Conservation (phyloP, 2,888 invertebrate species). For the Aphrophora alni region DNA sequence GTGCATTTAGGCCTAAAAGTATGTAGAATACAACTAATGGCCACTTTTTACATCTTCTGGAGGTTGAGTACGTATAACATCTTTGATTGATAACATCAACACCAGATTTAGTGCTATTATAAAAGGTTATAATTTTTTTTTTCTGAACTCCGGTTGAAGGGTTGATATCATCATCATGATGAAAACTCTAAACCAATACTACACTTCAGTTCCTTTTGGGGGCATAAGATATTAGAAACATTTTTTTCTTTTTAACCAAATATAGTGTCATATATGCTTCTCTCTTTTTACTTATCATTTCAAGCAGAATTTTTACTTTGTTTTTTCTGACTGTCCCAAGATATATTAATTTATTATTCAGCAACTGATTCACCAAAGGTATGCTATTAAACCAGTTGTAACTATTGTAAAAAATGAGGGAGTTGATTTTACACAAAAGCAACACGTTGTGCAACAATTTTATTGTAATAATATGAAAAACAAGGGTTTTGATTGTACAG, state of each 20-base stretch:
- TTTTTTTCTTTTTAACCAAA: constrained; percentile 19
- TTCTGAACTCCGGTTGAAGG: constrained; percentile 9
- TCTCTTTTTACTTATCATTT: constrained; percentile 20
- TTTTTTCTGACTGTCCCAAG: constrained; percentile 12
- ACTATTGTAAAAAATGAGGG: too few species aligned
- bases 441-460: too few species aligned
- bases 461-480: too few species aligned
- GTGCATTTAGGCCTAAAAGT: constrained; percentile 18
- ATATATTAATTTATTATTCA: constrained; percentile 9
- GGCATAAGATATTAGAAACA: background rate
- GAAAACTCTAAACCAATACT: background rate
- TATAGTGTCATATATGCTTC: constrained; percentile 1
- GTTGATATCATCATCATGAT: too few species aligned
- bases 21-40: constrained; percentile 22
- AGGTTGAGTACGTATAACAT: constrained; percentile 11
- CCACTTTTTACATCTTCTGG: constrained; percentile 16
- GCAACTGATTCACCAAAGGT: constrained; percentile 20
- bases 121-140: constrained; percentile 9
- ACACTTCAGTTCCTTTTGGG: too few species aligned
- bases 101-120: background rate
- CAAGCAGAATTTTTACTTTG: background rate
- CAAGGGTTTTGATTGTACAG: too few species aligned
- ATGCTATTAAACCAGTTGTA: constrained; percentile 20
- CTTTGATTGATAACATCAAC: constrained; percentile 14
- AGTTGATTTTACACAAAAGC: too few species aligned